Evolutionary conservation across 2,113 vertebrate species (phyloP).

Genomic region (Casuarius casuarius): DNA sequence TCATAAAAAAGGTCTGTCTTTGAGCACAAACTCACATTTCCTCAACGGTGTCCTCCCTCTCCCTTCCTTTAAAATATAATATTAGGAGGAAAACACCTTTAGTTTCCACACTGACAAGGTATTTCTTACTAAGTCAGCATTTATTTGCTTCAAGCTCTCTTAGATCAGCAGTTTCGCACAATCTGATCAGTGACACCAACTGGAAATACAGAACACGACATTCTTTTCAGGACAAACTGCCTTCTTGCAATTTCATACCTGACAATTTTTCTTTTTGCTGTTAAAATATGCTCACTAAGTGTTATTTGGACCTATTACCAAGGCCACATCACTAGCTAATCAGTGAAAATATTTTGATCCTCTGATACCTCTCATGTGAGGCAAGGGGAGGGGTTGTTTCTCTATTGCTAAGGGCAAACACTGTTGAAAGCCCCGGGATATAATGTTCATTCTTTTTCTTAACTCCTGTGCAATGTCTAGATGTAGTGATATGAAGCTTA

Average conservation of each 20-base stretch:
- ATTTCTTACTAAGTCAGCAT: not conserved
- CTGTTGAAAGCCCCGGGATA: not conserved
- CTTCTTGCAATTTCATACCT: not conserved
- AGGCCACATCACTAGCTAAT: not conserved
- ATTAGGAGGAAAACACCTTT: not conserved
- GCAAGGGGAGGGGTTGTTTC: not conserved
- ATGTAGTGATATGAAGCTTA: slow-evolving; percentile 3
- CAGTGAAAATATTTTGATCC: not conserved
- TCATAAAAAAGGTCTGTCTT: not conserved
- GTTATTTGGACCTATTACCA: not conserved
- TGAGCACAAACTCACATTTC: not conserved
- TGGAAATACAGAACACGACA: not conserved
- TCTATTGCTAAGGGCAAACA: not conserved
- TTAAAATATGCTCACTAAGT: not conserved
- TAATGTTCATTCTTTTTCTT: not conserved
- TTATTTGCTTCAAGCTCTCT: not conserved
- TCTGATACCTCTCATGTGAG: not conserved
- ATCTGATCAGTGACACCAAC: not conserved
- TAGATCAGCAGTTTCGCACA: slow-evolving; percentile 6
- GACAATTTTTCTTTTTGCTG: not conserved
- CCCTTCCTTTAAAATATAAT: not conserved
- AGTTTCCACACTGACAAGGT: not conserved
- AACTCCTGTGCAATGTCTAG: not conserved
- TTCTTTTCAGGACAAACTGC: not conserved
- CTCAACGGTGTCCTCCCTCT: not conserved